These are phyloP conservation scores for Poeciliopsis turrubarensis DNA, from an alignment of 2,113 vertebrate genomes.

Conservation along the genomic window DNA sequence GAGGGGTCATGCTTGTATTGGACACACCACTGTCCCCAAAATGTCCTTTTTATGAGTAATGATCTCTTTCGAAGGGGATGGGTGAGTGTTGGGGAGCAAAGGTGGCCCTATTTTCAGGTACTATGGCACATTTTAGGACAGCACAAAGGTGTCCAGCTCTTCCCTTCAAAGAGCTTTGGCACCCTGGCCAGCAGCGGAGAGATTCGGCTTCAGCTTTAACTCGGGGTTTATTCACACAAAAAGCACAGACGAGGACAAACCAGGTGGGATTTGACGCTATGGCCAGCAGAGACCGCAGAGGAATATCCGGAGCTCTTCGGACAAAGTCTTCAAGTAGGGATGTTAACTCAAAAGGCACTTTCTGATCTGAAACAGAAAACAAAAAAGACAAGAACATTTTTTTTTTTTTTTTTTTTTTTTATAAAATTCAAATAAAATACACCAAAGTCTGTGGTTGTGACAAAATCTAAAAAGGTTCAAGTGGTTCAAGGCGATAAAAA, in stretches of 20 bases:
- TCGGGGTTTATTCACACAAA: conserved; percentile 46
- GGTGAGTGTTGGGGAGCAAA: conserved; percentile 13
- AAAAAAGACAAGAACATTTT: conserved; percentile 36
- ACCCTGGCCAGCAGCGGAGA: conserved; percentile 48
- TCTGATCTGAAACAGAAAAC: conserved; percentile 79
- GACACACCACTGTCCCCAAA: conserved; percentile 45
- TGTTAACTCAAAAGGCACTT: conserved; percentile 88
- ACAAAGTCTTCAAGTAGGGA: conserved; percentile 77
- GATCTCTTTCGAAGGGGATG: conserved; percentile 31
- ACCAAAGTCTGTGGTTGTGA: too few relatives aligned
- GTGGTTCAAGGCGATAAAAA: too few relatives aligned
- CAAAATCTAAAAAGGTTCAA: too few relatives aligned
- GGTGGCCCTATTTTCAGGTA: conserved; percentile 58
- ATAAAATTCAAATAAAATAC: too few relatives aligned
- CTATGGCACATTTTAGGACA: conserved; percentile 75
- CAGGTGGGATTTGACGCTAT: conserved; percentile 60
- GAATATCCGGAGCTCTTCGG: conserved; percentile 64
- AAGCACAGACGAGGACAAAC: conserved; percentile 59
- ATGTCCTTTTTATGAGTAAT: conserved; percentile 71
- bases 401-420: too few relatives aligned
- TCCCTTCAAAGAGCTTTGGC: conserved; percentile 59
- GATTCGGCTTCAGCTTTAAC: conserved; percentile 31
- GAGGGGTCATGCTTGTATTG: conserved; percentile 74
- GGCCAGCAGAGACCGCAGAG: conserved; percentile 65
- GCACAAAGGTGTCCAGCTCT: conserved; percentile 49